Base-by-base conservation (phyloP, 2,113 vertebrate species). In the Eulemur macaco region DNA sequence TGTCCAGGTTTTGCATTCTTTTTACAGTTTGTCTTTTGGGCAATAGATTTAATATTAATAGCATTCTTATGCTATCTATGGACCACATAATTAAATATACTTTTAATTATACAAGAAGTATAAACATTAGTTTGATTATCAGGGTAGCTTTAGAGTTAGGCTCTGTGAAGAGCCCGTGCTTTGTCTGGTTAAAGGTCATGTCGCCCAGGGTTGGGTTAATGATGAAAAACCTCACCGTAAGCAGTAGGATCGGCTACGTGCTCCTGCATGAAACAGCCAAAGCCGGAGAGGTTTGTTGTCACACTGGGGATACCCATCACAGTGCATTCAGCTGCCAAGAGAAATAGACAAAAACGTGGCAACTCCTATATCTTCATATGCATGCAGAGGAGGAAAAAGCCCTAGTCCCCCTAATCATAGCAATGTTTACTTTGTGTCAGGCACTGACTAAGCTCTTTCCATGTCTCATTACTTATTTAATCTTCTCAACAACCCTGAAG, bases 301-400 rank as follows among this genome's bases (percentile, higher is more conserved):
- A 99, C 99, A 8, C 99, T 99, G 96, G 99, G 99, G 93, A 99
- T 99, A 1, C 99, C 99, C 99, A 99, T 99, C 52, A 99, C 99
- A 0, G 99, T 99, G 86, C 99, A 99, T 66, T 99, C 99, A 60
- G 99, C 99, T 99, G 98, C n/a, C 89, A 0, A 97, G 96, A 94
- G 96, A 98, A 77, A 97, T 1, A 96, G 66, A 96, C 6, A 97
- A 71, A 96, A 88, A 1, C 3, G 29, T 13, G 12, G 47, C 25
- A 47, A 11, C 21, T 10, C 11, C 71, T 18, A 1, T 14, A 47
- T 76, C 18, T 8, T 73, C 21, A 18, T 21, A 20, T 1, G 5
- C 63, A 50, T 0, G 0, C 52, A 78, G 42, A 34, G 11, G 23
- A 93, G 69, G 2, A 85, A 73, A 63, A 11, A 5, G 31, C 6